A percentile compares a stretch with the other conserved stretches of the same genome.
Conservation (phyloP, 1,140 invertebrate species). For the Neotoxoptera formosana region DNA sequence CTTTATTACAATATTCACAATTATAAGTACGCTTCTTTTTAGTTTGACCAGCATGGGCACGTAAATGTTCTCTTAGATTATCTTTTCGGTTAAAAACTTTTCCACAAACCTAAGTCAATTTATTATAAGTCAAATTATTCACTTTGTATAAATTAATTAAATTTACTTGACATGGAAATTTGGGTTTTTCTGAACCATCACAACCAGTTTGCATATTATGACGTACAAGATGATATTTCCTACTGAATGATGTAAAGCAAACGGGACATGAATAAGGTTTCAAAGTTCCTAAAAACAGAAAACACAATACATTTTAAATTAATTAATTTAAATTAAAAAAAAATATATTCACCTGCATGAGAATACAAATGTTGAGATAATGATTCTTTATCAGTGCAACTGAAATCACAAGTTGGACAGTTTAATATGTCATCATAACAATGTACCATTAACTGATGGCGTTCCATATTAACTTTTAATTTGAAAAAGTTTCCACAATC, state of each 20-base stretch:
- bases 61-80: conserved; percentile 78
- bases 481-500: conserved; percentile 69
- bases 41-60: conserved; percentile 74
- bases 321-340: not conserved
- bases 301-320: not conserved
- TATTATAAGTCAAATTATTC: not conserved
- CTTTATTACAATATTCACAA: conserved; percentile 74
- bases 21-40: conserved; percentile 72
- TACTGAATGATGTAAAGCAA: conserved; percentile 74
- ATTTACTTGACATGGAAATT: conserved; percentile 70
- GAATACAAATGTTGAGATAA: conserved; percentile 68
- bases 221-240: conserved; percentile 78
- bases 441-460: conserved; percentile 66
- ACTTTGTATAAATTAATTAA: not conserved
- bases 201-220: conserved; percentile 78
- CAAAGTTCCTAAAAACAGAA: conserved; percentile 62
- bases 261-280: conserved; percentile 68
- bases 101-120: conserved; percentile 69
- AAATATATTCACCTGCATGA: conserved; percentile 61
- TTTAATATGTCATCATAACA: conserved; percentile 64
- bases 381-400: conserved; percentile 66
- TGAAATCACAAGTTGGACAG: conserved; percentile 66
- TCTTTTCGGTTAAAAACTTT: conserved; percentile 78
- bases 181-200: conserved; percentile 69
- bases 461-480: conserved; percentile 65